These are phyloP conservation scores for Percopsis omiscomaycus DNA, from an alignment of 2,797 vertebrate species.

Conservation along the genomic window DNA sequence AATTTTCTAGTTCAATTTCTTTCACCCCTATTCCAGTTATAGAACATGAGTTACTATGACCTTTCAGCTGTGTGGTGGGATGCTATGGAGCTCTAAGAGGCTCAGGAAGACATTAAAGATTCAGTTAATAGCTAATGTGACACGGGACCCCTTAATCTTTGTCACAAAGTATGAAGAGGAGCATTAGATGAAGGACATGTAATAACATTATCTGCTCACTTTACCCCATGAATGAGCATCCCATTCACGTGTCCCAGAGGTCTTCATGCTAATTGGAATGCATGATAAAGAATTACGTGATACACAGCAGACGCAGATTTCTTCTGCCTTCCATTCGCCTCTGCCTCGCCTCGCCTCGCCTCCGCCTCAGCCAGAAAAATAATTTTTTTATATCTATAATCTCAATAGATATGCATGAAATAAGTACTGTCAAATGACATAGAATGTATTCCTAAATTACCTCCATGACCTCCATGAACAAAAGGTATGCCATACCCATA, in stretches of 20 bases:
- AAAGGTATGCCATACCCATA: no score
- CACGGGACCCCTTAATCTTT: conserved; percentile 15
- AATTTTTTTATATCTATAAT: background rate
- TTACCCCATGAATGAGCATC: conserved; percentile 16
- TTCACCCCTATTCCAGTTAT: conserved; percentile 3
- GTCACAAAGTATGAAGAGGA: conserved; percentile 32
- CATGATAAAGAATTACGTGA: background rate
- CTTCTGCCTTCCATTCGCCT: no score
- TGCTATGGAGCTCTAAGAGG: conserved; percentile 12
- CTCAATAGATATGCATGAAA: background rate
- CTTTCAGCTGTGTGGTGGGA: conserved; percentile 17
- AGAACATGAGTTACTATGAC: conserved; percentile 31
- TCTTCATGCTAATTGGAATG: background rate
- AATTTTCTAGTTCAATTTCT: no score
- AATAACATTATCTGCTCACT: conserved; percentile 3
- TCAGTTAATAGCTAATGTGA: conserved; percentile 14
- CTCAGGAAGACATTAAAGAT: conserved; percentile 44
- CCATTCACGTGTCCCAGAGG: conserved; percentile 17
- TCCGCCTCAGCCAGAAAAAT: background rate
- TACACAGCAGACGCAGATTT: background rate
- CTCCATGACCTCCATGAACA: no score
- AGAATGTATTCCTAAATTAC: no score
- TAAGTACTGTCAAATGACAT: conserved; percentile 14
- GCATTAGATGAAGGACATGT: conserved; percentile 30
- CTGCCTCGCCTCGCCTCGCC: no score